Conservation (phyloP, 2,113 vertebrate species). For the Paraplagusia blochii region DNA sequence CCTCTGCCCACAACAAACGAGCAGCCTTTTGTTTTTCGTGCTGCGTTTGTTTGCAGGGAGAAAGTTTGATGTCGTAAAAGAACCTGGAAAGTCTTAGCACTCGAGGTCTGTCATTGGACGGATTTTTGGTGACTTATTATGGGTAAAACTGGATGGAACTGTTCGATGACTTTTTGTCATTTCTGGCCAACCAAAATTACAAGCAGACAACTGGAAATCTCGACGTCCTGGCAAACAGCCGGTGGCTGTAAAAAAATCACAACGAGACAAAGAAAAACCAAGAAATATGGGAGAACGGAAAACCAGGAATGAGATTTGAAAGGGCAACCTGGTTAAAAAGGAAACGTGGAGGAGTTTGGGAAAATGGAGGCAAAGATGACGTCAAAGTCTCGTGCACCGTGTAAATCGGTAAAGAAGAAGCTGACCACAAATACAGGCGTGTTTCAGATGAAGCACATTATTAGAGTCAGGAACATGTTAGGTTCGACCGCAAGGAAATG, state of each 20-base stretch:
- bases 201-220: slow-evolving; percentile 29
- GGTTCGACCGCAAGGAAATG: too few relatives aligned
- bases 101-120: not conserved
- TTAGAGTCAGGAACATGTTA: too few relatives aligned
- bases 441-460: too few relatives aligned
- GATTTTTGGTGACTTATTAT: slow-evolving; percentile 5
- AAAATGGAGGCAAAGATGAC: slow-evolving; percentile 9
- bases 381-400: slow-evolving; percentile 8
- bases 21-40: not conserved
- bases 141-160: slow-evolving; percentile 17
- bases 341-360: slow-evolving; percentile 6
- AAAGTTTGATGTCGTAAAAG: not conserved
- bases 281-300: slow-evolving; percentile 29
- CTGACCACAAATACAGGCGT: too few relatives aligned
- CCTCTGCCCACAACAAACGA: slow-evolving; percentile 20
- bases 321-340: slow-evolving; percentile 1
- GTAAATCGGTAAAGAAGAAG: too few relatives aligned
- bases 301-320: slow-evolving; percentile 25
- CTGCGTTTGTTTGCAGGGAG: slow-evolving; percentile 4
- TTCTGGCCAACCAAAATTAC: slow-evolving; percentile 10
- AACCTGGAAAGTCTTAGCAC: not conserved
- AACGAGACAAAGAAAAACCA: slow-evolving; percentile 24
- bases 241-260: slow-evolving; percentile 26
- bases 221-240: slow-evolving; percentile 18
- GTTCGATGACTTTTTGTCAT: slow-evolving; percentile 2